Evolutionary conservation across 1,140 invertebrate species (phyloP).

Genomic region (Drosophila novamexicana): DNA sequence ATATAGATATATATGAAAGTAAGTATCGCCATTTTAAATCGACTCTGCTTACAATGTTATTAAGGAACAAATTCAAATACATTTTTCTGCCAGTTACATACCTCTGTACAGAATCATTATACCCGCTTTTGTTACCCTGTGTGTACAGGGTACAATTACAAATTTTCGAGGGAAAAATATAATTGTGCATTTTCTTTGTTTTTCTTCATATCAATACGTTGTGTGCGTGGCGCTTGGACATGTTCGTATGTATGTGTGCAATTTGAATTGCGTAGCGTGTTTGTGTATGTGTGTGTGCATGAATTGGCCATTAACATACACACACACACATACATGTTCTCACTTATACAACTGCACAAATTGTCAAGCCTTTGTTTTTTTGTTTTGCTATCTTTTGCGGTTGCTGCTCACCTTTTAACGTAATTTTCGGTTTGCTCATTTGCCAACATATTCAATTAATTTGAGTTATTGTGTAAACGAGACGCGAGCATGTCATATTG

Average conservation of each 20-base stretch:
- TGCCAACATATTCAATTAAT: slow-evolving; percentile 81
- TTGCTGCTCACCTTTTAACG: slow-evolving; percentile 70
- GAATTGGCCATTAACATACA: not conserved
- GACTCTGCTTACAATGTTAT: too few species aligned
- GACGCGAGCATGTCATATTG: slow-evolving; percentile 73
- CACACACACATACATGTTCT: slow-evolving; percentile 2
- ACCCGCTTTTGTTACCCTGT: too few species aligned
- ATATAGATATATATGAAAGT: too few species aligned
- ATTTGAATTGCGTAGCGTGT: slow-evolving; percentile 7
- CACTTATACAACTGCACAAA: slow-evolving; percentile 4
- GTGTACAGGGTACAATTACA: too few species aligned
- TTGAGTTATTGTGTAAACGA: slow-evolving; percentile 81
- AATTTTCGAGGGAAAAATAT: too few species aligned
- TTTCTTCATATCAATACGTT: not conserved
- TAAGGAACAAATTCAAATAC: too few species aligned
- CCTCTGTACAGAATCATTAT: too few species aligned
- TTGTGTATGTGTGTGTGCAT: not conserved
- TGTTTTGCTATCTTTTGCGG: slow-evolving; percentile 30
- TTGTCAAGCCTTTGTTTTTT: slow-evolving; percentile 29
- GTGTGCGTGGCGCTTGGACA: not conserved
- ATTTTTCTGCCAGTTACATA: too few species aligned
- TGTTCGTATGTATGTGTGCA: slow-evolving; percentile 1
- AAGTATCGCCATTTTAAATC: too few species aligned
- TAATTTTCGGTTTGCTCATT: slow-evolving; percentile 69
- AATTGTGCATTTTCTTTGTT: not conserved